Evolutionary conservation across 2,797 vertebrate genomes (phyloP), one percentile per base, ranked within the genome.

Genomic region (Euphonia xanthogaster): DNA sequence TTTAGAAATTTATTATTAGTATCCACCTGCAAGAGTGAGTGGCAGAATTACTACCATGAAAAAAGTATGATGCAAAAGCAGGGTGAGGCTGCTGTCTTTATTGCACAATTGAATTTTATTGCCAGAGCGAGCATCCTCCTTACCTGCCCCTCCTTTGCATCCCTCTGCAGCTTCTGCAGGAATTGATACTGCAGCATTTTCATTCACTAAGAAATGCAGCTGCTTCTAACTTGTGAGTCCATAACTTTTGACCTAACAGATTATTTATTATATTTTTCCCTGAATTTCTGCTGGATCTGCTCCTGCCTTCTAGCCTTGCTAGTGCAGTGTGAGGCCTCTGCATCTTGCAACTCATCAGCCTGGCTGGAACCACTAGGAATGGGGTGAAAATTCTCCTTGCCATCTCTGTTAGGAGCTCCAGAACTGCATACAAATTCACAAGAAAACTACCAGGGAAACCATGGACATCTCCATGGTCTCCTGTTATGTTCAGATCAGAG

Each of bases 371-470:
- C 71, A 31, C 35, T 5, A 35, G 35, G 11, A 65, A 35, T 21
- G 28, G 37, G 19, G 23, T 44, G 37, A 20, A 60, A 67, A 85
- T 5, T 33, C n/a, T 39, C 20, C 19, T 51, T 67, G 39, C 23
- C 15, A 28, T 20, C 39, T 67, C 62, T 67, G 10, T 51, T 60
- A n/a, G 37, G 54, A 39, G 28, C 45, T 65, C 14, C 16, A 37
- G 50, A 11, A 19, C 42, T 53, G 22, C 0, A 3, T 22, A 17
- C 1, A 5, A 11, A n/a, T 39, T 62, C 37, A 12, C 25, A 35
- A 4, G 24, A 37, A 60, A 60, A 15, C 0, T 9, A 53, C 4
- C 15, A 6, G 31, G 51, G 51, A 50, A 65, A 54, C 17, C 7
- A 10, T 7, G 80, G 30, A 10, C 42, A 19, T 48, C 55, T 40